Evolutionary conservation across 2,113 vertebrate genomes (phyloP).

Genomic region (Lasiurus cinereus): DNA sequence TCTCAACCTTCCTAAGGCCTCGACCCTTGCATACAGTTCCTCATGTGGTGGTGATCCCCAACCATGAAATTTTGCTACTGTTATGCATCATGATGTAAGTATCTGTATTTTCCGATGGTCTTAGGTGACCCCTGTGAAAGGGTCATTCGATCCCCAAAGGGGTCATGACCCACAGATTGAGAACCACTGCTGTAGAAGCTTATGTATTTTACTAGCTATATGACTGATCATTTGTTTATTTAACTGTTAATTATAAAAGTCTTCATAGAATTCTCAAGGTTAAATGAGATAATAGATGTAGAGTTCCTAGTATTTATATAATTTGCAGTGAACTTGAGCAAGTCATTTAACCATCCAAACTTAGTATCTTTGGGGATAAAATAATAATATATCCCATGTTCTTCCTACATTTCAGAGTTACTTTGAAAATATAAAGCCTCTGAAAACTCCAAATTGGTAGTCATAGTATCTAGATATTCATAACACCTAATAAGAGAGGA

Average conservation of each 20-base stretch:
- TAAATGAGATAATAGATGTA: not conserved
- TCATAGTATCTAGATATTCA: not conserved
- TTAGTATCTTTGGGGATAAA: slow-evolving; percentile 36
- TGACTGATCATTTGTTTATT: not conserved
- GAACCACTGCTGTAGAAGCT: not conserved
- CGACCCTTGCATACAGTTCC: too few relatives aligned
- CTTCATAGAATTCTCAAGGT: slow-evolving; percentile 15
- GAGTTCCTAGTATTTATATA: slow-evolving; percentile 5
- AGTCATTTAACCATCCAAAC: slow-evolving; percentile 50
- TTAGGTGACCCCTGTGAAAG: too few relatives aligned
- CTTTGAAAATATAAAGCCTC: slow-evolving; percentile 37
- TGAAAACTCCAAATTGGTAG: slow-evolving; percentile 40
- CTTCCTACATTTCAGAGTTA: not conserved
- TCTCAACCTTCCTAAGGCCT: too few relatives aligned
- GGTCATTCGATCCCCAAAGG: too few relatives aligned
- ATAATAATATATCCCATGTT: not conserved
- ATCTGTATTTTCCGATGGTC: too few relatives aligned
- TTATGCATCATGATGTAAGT: too few relatives aligned
- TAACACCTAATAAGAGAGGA: not conserved
- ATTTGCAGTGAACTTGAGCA: slow-evolving; percentile 12
- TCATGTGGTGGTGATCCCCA: too few relatives aligned
- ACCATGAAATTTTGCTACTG: too few relatives aligned
- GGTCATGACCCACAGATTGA: too few relatives aligned
- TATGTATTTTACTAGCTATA: not conserved
- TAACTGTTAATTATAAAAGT: slow-evolving; percentile 46